Percentiles rank a stretch among this genome's conserved stretches.
phyloP scores from a whole-genome alignment of 2,113 vertebrate species.

The Hippocampus guttulatus region DNA sequence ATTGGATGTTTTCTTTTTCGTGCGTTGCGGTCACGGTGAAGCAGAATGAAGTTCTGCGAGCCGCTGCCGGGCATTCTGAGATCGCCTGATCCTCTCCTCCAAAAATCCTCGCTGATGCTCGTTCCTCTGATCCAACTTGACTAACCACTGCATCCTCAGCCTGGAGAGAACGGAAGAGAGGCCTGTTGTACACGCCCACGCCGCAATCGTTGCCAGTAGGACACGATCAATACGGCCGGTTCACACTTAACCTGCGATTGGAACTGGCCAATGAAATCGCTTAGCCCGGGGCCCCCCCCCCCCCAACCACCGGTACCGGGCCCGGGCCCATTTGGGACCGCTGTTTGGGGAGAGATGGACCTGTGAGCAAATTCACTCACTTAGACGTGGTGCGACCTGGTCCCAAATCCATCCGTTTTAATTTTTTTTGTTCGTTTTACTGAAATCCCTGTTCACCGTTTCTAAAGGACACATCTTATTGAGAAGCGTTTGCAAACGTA shows the following conservation, averaged over 20 bases:
- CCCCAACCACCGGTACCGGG: too few relatives aligned
- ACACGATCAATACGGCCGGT: not conserved
- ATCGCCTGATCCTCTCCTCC: conserved; percentile 36
- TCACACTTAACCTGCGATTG: not conserved
- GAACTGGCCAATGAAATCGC: not conserved
- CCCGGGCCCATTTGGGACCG: too few relatives aligned
- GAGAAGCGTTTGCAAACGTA: too few relatives aligned
- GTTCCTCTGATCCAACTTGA: conserved; percentile 43
- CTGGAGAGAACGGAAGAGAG: conserved; percentile 10
- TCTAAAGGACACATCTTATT: too few relatives aligned
- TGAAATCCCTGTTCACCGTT: not conserved
- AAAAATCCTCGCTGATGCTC: conserved; percentile 46
- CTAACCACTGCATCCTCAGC: conserved; percentile 51
- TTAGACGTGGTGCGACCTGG: too few relatives aligned
- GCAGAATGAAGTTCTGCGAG: not conserved
- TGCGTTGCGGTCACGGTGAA: not conserved
- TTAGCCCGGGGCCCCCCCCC: not conserved
- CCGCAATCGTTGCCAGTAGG: not conserved
- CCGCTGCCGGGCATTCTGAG: conserved; percentile 31
- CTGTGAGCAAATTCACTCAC: too few relatives aligned
- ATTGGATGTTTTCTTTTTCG: not conserved
- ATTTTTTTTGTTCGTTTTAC: too few relatives aligned
- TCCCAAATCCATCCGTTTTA: too few relatives aligned
- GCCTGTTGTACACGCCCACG: not conserved
- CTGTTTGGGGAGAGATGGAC: too few relatives aligned